phyloP scores from a whole-genome alignment of 2,888 invertebrate genomes.

The Agapostemon virescens region DNA sequence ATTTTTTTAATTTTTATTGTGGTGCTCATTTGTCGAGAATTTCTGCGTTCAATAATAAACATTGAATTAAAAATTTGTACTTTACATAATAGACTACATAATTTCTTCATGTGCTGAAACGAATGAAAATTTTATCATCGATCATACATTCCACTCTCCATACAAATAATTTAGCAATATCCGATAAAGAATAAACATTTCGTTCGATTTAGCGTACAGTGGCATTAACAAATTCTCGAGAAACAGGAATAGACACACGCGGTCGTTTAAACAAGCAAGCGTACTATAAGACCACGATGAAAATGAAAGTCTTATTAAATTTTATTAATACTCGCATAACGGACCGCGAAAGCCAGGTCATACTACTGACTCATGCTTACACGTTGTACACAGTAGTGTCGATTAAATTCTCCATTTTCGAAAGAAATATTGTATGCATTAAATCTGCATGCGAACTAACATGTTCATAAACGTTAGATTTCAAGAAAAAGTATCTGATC shows the following conservation, averaged over 20 bases:
- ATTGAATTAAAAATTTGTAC: neutral
- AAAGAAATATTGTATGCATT: neutral
- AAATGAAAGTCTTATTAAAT: neutral
- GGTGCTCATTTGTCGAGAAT: too few relatives aligned
- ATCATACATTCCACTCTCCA: neutral
- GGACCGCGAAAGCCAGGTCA: neutral
- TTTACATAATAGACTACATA: too few relatives aligned
- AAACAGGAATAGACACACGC: slow-evolving; percentile 5
- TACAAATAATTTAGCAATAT: slow-evolving; percentile 2
- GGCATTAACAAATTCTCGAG: neutral
- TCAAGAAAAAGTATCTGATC: too few relatives aligned
- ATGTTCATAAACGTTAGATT: too few relatives aligned
- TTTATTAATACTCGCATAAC: neutral
- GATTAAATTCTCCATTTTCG: neutral
- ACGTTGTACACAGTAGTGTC: neutral
- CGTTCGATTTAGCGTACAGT: neutral
- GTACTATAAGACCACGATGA: neutral
- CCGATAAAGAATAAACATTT: neutral
- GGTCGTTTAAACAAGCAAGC: slow-evolving; percentile 1
- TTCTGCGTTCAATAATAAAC: neutral
- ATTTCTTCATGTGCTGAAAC: neutral
- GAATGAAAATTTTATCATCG: neutral
- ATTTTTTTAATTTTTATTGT: neutral
- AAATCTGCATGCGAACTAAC: neutral
- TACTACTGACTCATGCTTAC: neutral